Evolutionary conservation across 2,888 invertebrate genomes (phyloP), one percentile per base, ranked within the genome.

Genomic region (Philereme transversata): DNA sequence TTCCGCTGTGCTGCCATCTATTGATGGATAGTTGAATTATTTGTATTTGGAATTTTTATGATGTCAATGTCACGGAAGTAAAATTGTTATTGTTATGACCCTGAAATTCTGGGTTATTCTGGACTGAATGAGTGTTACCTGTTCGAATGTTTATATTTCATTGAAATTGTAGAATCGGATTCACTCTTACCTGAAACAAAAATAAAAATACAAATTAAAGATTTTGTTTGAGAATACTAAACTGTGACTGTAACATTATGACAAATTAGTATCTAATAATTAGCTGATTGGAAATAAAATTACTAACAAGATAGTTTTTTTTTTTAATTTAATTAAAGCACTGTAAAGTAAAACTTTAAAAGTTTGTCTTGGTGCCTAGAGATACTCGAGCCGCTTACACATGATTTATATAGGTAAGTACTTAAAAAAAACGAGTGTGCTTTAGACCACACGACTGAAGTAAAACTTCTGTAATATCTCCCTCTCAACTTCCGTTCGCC

Each of bases 1-100:
- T 51, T 56, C 48, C 33, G 64, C 5, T 36, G 59, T 74, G 71
- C 83, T 71, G 84, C 91, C 90, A 91, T 88, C 90, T 91, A 70
- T 82, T 78, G 80, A 70, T 77, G 88, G 76, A 84, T 89, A 88
- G 88, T 63, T 4, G 71, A 80, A 72, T 59, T 64, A 57, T n/a
- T 57, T 63, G 64, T 64, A 67, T 65, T 62, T 43, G 46, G 44
- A 41, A 49, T 66, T 70, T 61, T 68, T 68, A 67, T 64, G 64
- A 55, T 62, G 62, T 54, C 57, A 61, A 57, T 58, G 64, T 64
- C 63, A 65, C 60, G 67, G 67, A 65, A 65, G 51, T 70, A 64
- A 67, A 68, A 68, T 51, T 65, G 67, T 70, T 68, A 68, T 68
- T 64, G 67, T 57, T 68, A 57, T 65, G 64, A 61, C 70, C 68